These are phyloP conservation scores for Cathartes aura DNA, from an alignment of 2,113 vertebrate genomes.

Conservation along the genomic window DNA sequence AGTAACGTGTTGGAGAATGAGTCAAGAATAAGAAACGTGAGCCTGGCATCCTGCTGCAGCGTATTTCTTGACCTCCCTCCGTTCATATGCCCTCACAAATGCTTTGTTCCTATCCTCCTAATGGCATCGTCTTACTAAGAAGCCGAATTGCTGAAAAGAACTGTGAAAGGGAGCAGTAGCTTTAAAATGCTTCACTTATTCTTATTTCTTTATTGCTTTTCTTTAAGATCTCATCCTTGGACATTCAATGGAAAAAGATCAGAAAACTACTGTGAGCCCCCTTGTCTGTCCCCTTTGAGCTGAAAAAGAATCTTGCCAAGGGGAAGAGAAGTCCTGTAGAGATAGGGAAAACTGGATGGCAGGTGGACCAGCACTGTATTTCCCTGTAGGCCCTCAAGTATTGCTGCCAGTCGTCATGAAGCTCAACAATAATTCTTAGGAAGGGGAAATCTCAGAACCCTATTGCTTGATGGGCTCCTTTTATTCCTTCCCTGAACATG, in stretches of 20 bases:
- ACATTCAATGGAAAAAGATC: background rate
- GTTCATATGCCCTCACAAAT: background rate
- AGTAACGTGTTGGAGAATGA: background rate
- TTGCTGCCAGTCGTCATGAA: background rate
- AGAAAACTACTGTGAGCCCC: background rate
- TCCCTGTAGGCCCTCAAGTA: background rate
- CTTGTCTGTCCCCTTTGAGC: background rate
- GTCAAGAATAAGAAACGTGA: background rate
- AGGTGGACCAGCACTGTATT: background rate
- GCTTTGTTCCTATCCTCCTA: background rate
- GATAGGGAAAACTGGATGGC: background rate
- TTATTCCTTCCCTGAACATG: background rate
- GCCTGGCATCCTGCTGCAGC: background rate
- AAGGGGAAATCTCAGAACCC: background rate
- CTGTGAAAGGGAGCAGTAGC: background rate
- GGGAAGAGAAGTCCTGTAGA: background rate
- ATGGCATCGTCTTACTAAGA: background rate
- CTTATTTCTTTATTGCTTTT: background rate
- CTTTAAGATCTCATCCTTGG: background rate
- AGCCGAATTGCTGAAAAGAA: background rate
- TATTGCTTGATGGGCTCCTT: background rate
- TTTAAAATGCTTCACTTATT: background rate
- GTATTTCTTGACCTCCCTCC: background rate
- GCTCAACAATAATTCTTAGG: background rate
- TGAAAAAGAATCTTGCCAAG: background rate